Percentiles rank a stretch among this genome's conserved stretches.
These are phyloP conservation scores for Brachymystax lenok DNA, from an alignment of 2,797 vertebrate species.

Conservation along the genomic window DNA sequence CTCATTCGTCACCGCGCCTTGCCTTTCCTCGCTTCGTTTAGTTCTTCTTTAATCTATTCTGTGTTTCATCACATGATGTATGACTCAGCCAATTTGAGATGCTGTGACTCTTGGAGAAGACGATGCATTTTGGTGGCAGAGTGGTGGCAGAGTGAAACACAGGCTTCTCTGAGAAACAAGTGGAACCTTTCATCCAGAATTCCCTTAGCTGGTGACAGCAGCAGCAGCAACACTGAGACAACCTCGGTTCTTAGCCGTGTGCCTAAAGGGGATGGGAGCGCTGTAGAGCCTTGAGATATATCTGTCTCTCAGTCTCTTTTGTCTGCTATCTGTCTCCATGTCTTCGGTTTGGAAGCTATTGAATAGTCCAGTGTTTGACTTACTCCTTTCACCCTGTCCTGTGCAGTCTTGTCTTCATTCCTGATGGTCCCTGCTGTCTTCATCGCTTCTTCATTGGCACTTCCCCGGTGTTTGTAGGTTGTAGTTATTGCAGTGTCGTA, in stretches of 20 bases:
- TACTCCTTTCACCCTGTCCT: neutral
- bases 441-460: neutral
- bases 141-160: neutral
- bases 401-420: neutral
- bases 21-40: neutral
- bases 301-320: neutral
- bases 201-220: neutral
- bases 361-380: neutral
- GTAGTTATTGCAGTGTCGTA: neutral
- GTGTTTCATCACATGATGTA: conserved; percentile 16
- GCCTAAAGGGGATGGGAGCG: neutral
- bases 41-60: conserved; percentile 9
- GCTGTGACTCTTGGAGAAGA: neutral
- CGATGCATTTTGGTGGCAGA: neutral
- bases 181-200: neutral
- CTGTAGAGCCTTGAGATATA: neutral
- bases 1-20: conserved; percentile 1
- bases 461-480: neutral
- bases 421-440: neutral
- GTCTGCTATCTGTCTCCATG: neutral
- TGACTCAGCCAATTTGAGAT: conserved; percentile 25
- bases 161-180: neutral
- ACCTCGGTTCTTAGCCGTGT: neutral
- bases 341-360: neutral
- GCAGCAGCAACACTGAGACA: neutral